Conservation (phyloP, 2,113 vertebrate species). For the Vulpes vulpes region DNA sequence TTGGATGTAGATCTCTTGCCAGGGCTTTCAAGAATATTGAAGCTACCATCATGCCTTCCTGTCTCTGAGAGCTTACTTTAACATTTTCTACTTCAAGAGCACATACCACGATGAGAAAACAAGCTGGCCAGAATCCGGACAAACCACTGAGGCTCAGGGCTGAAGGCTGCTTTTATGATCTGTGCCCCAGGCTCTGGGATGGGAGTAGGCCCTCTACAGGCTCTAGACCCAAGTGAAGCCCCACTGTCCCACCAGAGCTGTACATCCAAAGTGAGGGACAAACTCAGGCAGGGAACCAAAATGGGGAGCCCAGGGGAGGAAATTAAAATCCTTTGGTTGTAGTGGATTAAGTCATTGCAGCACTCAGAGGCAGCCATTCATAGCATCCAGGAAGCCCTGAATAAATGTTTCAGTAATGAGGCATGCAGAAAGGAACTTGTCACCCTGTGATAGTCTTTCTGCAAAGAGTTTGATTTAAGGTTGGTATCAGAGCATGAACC, state of each 20-base stretch:
- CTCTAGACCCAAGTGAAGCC: background rate
- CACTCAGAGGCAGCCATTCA: conserved; percentile 62
- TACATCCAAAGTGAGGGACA: background rate
- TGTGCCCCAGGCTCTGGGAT: background rate
- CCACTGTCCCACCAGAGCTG: background rate
- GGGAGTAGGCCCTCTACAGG: background rate
- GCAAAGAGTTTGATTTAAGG: conserved; percentile 77
- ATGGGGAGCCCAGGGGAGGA: conserved; percentile 28
- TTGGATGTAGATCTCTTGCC: background rate
- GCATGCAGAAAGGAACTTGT: conserved; percentile 72
- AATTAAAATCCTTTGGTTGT: conserved; percentile 53
- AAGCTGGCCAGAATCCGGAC: background rate
- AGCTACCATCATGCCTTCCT: background rate
- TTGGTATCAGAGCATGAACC: conserved; percentile 80
- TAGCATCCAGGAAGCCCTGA: conserved; percentile 67
- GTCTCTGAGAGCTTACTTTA: background rate
- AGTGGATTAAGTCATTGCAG: conserved; percentile 64
- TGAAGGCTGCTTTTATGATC: background rate
- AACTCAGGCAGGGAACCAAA: background rate
- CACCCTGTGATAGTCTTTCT: conserved; percentile 73
- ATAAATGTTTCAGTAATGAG: conserved; percentile 80
- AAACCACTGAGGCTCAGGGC: background rate
- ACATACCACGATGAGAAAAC: background rate
- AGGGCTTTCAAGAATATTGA: background rate
- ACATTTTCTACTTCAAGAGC: background rate